Conservation (phyloP, 2,797 vertebrate species). For the Hippocampus kuda region DNA sequence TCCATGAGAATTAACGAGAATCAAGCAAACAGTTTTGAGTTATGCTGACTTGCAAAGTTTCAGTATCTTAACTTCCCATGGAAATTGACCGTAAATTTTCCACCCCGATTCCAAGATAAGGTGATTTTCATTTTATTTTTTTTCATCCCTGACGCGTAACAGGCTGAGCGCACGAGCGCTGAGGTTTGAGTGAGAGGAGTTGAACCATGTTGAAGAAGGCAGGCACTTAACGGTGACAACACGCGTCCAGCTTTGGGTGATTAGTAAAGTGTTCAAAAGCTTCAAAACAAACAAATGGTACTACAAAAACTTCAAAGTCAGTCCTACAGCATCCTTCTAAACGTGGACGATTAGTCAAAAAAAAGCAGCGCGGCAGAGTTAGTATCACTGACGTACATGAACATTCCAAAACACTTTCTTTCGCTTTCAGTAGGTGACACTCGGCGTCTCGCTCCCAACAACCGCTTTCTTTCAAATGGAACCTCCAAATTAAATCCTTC, state of each 20-base stretch:
- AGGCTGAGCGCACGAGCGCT: conserved; percentile 11
- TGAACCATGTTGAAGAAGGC: conserved; percentile 18
- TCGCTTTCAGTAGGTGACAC: neutral
- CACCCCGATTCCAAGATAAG: conserved; percentile 10
- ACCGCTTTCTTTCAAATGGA: neutral
- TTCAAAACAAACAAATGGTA: neutral
- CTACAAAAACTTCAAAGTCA: neutral
- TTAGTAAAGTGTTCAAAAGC: conserved; percentile 5
- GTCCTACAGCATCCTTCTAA: neutral
- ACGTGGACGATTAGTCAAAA: neutral
- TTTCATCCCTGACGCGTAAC: conserved; percentile 21
- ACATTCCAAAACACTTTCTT: neutral
- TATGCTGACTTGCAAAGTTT: neutral
- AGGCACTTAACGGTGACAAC: conserved; percentile 57
- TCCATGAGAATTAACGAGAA: neutral
- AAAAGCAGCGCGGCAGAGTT: neutral
- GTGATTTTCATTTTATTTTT: neutral
- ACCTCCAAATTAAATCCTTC: neutral
- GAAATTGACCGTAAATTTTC: neutral
- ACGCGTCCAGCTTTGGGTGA: conserved; percentile 27
- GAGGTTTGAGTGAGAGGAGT: conserved; percentile 6
- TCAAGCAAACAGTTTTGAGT: neutral
- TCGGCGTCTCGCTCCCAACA: neutral
- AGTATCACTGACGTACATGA: neutral
- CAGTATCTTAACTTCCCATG: neutral